Base-by-base conservation (phyloP, 2,797 vertebrate genomes). In the Loriculus beryllinus region DNA sequence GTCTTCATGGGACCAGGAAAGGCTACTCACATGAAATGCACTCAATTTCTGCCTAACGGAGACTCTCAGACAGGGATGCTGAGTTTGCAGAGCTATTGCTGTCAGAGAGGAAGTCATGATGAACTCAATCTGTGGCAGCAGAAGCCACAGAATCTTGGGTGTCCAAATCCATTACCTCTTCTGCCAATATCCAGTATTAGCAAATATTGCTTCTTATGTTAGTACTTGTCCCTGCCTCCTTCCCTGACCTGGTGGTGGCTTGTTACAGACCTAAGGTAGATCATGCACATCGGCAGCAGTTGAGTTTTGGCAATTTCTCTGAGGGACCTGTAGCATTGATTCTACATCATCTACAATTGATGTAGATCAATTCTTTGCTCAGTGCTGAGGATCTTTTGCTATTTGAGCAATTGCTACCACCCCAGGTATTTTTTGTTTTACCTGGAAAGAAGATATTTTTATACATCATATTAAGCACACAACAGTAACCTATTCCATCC, bases 401-500 rank as follows among this genome's bases (percentile, higher is more conserved):
- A 3, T 42, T 35, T 77, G 16, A 80, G n/a, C 39, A 59, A 14
- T 3, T 85, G 63, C 8, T 76, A 35, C 21, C 7, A 70, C 4
- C 8, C 11, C 6, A 37, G 23, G 31, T 9, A 49, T 42, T 91
- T 71, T 59, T 72, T 16, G 13, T 5, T 86, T 91, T 35, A 42
- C 35, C 7, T 39, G 29, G 12, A 82, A 26, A 33, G 64, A 82
- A n/a, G 33, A n/a, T 26, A 20, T 21, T 59, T 94, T 31, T 63
- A 59, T 29, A 45, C 40, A 63, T 10, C 5, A 7, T 29, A 81
- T 39, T 31, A 28, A 67, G 76, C 20, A 52, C 3, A 12, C 0
- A 0, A 18, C 28, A 56, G 14, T 49, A 37, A 59, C 0, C 0
- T 4, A 12, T 18, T n/a, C 11, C 43, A 88, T 26, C 12, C 64